A percentile compares a stretch with the other conserved stretches of the same genome.
These are phyloP conservation scores for Murina feae DNA, from an alignment of 2,113 vertebrate species.

Conservation along the genomic window DNA sequence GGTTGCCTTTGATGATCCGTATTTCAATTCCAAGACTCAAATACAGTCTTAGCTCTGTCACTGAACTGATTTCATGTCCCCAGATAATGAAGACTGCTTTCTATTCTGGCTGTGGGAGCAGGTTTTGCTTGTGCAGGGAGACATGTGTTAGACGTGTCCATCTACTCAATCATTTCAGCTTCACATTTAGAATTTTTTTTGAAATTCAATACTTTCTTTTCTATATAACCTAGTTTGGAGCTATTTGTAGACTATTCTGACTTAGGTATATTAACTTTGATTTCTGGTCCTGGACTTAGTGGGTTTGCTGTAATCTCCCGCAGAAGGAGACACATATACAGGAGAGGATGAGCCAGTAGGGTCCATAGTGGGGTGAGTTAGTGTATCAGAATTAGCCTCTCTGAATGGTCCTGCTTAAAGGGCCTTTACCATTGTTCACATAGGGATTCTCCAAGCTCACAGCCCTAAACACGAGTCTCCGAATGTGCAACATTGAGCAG, in stretches of 20 bases:
- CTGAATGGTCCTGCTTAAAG: background rate
- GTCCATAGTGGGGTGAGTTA: background rate
- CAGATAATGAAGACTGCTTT: too few relatives aligned
- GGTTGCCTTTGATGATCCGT: background rate
- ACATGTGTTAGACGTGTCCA: background rate
- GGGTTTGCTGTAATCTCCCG: background rate
- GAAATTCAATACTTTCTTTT: background rate
- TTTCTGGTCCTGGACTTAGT: background rate
- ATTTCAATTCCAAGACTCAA: background rate
- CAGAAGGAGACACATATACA: background rate
- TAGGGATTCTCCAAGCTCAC: accelerated
- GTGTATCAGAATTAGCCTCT: background rate
- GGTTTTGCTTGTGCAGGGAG: background rate
- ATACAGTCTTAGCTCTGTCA: background rate
- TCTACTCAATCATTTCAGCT: background rate
- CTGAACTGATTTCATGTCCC: background rate
- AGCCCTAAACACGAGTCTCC: background rate
- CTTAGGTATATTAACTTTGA: accelerated
- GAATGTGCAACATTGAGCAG: background rate
- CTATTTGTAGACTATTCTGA: background rate
- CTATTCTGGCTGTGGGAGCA: too few relatives aligned
- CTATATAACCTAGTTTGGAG: too few relatives aligned
- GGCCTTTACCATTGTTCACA: background rate
- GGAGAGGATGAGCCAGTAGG: background rate
- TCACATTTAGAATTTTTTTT: background rate